Conservation (phyloP, 1,140 invertebrate species). For the Drosophila leontia region DNA sequence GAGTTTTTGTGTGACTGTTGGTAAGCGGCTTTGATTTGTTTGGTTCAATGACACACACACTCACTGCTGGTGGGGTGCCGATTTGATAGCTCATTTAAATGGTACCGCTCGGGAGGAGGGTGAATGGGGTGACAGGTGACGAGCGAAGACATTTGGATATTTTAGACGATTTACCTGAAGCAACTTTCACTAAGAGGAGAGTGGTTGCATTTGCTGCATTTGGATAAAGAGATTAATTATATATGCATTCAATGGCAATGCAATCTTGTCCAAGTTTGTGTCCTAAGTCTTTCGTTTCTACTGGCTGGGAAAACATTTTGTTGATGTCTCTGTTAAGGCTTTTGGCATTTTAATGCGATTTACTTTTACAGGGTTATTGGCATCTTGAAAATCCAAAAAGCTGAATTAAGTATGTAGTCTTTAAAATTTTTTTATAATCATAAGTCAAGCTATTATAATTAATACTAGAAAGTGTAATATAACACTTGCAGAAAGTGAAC, state of each 20-base stretch:
- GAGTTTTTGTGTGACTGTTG: conserved; percentile 59
- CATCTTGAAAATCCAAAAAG: not conserved
- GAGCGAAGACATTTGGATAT: conserved; percentile 58
- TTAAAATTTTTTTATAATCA: not conserved
- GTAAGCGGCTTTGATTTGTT: conserved; percentile 76
- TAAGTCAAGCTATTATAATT: not conserved
- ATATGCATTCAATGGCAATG: conserved; percentile 18
- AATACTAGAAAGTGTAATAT: not conserved
- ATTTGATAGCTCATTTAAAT: conserved; percentile 82
- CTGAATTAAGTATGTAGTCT: not conserved
- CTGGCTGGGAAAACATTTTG: conserved; percentile 1
- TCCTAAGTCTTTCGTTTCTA: conserved; percentile 55
- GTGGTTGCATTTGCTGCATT: conserved; percentile 15
- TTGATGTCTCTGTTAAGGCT: conserved; percentile 1
- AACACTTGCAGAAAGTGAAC: not conserved
- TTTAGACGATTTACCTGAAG: conserved; percentile 59
- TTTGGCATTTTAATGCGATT: conserved; percentile 16
- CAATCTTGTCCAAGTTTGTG: conserved; percentile 48
- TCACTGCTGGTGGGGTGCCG: conserved; percentile 49
- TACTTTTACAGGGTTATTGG: conserved; percentile 2
- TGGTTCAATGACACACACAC: conserved; percentile 70
- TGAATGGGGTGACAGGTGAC: conserved; percentile 32
- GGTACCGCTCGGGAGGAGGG: conserved; percentile 5
- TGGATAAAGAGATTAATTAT: conserved; percentile 58
- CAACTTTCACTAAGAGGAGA: conserved; percentile 59